phyloP scores from a whole-genome alignment of 2,113 vertebrate species.

The Rhegmatorhina hoffmannsi region DNA sequence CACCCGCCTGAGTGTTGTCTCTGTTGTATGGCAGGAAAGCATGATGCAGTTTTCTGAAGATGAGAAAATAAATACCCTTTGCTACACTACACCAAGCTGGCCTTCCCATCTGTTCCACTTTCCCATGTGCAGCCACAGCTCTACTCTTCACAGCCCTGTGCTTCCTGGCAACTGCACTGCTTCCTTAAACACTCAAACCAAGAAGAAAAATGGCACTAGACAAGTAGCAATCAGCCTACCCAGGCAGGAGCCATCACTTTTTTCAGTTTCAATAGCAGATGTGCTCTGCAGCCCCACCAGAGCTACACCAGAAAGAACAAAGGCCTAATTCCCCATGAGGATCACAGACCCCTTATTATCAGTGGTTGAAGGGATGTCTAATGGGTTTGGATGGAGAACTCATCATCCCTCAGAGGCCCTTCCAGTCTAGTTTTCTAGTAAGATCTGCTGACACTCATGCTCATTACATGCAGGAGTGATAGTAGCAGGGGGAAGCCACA shows the following conservation, averaged over 20 bases:
- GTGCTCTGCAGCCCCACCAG: neutral
- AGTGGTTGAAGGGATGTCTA: neutral
- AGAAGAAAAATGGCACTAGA: neutral
- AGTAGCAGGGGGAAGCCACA: neutral
- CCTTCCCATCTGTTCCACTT: neutral
- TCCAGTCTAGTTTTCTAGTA: neutral
- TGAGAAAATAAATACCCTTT: neutral
- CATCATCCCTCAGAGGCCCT: neutral
- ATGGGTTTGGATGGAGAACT: neutral
- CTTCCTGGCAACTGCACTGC: neutral
- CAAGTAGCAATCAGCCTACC: neutral
- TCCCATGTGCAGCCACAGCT: neutral
- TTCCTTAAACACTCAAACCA: neutral
- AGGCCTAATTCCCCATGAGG: neutral
- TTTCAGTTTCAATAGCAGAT: neutral
- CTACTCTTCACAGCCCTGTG: neutral
- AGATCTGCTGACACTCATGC: neutral
- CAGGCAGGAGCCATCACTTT: neutral
- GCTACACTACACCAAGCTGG: neutral
- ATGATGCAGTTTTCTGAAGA: neutral
- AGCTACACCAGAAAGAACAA: neutral
- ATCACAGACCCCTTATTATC: neutral
- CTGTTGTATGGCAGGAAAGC: neutral
- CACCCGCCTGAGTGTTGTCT: neutral
- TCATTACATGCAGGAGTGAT: rapidly evolving